Conservation (phyloP, 1,140 invertebrate species). For the Popillia japonica region DNA sequence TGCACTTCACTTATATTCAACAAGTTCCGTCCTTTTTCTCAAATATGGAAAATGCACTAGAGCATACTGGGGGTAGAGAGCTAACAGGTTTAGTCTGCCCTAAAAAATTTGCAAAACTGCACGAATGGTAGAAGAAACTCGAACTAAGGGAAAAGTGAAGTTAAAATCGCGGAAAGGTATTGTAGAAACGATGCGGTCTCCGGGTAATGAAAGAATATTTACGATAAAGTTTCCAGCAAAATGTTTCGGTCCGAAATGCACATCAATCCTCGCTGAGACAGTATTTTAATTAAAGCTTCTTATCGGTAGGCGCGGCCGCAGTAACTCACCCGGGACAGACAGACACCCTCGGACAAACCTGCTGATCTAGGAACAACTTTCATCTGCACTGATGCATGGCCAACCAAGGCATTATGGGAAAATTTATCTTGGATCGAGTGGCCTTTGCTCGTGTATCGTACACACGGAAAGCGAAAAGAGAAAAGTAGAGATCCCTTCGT, state of each 20-base stretch:
- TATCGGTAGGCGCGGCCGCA: conserved; percentile 61
- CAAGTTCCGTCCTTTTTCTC: too few species aligned
- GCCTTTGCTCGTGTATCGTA: conserved; percentile 33
- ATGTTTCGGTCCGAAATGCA: conserved; percentile 50
- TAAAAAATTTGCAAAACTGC: too few species aligned
- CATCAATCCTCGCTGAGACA: conserved; percentile 59
- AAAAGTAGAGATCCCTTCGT: conserved; percentile 4
- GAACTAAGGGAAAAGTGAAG: not conserved
- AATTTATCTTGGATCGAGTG: conserved; percentile 40
- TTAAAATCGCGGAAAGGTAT: conserved; percentile 10
- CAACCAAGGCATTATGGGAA: conserved; percentile 41
- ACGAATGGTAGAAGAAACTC: not conserved
- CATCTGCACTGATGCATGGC: conserved; percentile 61
- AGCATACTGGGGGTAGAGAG: too few species aligned
- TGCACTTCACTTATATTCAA: too few species aligned
- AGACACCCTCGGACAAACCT: conserved; percentile 58
- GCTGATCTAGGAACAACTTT: conserved; percentile 62
- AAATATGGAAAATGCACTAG: too few species aligned
- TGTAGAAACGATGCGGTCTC: conserved; percentile 11
- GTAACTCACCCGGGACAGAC: conserved; percentile 58
- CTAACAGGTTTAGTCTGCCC: too few species aligned
- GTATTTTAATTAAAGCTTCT: conserved; percentile 62
- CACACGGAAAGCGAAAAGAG: conserved; percentile 16
- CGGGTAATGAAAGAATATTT: conserved; percentile 25
- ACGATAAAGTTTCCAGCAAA: conserved; percentile 38